A percentile compares a stretch with the other conserved stretches of the same genome.
Conservation (phyloP, 2,888 invertebrate genomes). For the Apodemia mormo region DNA sequence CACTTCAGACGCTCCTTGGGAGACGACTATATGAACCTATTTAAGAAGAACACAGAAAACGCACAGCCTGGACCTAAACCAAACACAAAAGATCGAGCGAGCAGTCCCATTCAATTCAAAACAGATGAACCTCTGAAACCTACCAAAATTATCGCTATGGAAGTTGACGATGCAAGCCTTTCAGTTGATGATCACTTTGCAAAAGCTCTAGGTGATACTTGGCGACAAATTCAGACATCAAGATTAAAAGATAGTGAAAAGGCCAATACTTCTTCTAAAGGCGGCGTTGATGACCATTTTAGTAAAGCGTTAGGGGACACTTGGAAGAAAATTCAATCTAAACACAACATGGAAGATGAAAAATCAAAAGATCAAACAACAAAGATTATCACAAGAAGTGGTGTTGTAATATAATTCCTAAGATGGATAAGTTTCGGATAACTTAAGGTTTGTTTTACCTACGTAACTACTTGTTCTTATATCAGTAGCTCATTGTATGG, state of each 20-base stretch:
- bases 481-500: not conserved
- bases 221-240: conserved; percentile 87
- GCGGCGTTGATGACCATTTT: conserved; percentile 90
- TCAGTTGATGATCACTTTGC: conserved; percentile 96
- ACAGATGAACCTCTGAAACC: conserved; percentile 61
- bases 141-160: conserved; percentile 77
- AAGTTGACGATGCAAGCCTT: conserved; percentile 81
- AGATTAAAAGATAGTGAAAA: conserved; percentile 74
- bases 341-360: conserved; percentile 65
- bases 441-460: conserved; percentile 7
- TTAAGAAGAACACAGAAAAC: conserved; percentile 78
- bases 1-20: conserved; percentile 96
- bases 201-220: conserved; percentile 92
- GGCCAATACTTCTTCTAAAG: conserved; percentile 47
- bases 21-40: conserved; percentile 87
- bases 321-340: conserved; percentile 88
- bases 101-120: conserved; percentile 74
- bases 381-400: conserved; percentile 76
- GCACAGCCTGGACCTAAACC: conserved; percentile 60
- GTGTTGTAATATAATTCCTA: conserved; percentile 70
- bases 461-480: not conserved
- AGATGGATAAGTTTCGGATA: conserved; percentile 25
- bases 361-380: conserved; percentile 66
- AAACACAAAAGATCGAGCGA: conserved; percentile 73
- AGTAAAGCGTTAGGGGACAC: conserved; percentile 94